A percentile compares a stretch with the other conserved stretches of the same genome.
Evolutionary conservation across 2,113 vertebrate genomes (phyloP).

Genomic region (Crotophaga sulcirostris): DNA sequence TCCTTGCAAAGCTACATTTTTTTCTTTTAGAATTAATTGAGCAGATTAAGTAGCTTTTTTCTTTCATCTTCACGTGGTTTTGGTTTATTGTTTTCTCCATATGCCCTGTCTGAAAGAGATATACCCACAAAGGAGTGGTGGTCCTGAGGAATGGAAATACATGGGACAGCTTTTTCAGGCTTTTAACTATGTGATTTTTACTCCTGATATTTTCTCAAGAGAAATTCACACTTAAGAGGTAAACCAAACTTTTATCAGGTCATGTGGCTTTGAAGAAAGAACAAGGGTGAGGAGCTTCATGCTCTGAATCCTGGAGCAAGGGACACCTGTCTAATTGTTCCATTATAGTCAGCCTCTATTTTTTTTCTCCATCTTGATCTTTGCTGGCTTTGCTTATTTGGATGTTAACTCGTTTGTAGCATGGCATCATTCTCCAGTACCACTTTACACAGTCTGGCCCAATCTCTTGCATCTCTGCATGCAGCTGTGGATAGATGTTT

Average conservation of each 20-base stretch:
- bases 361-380: not conserved
- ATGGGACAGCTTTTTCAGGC: not conserved
- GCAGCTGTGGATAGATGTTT: not conserved
- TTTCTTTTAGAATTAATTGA: not conserved
- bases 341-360: not conserved
- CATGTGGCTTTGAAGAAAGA: not conserved
- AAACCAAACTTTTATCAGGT: not conserved
- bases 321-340: too few species aligned
- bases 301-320: not conserved
- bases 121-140: accelerated
- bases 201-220: not conserved
- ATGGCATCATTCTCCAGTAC: not conserved
- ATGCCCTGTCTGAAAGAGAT: not conserved
- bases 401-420: not conserved
- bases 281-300: accelerated
- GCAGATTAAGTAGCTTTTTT: not conserved
- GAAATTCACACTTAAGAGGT: not conserved
- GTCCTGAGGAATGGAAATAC: accelerated
- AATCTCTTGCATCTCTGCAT: not conserved
- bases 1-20: not conserved
- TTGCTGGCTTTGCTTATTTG: not conserved
- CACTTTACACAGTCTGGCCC: accelerated
- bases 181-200: not conserved
- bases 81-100: not conserved
- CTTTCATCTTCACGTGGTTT: not conserved